Percentiles rank a stretch among this genome's conserved stretches.
Evolutionary conservation across 2,888 invertebrate genomes (phyloP).

Genomic region (Phytoseiulus persimilis): DNA sequence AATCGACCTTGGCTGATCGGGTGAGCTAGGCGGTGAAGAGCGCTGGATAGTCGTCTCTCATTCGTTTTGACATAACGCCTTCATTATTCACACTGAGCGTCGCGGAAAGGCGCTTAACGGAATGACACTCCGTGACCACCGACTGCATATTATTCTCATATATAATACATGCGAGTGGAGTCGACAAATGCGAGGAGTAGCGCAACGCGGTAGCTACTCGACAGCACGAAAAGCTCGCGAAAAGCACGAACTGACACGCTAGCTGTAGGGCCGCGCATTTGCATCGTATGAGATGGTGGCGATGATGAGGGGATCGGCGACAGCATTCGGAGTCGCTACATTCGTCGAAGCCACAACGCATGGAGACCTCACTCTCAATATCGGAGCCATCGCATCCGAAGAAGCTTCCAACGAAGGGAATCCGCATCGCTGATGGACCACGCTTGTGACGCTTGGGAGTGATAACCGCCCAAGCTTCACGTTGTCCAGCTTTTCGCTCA

Average conservation of each 20-base stretch:
- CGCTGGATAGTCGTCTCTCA: background rate
- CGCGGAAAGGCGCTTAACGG: background rate
- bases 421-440: too few species aligned
- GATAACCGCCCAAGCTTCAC: background rate
- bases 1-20: background rate
- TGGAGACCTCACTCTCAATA: too few species aligned
- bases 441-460: background rate
- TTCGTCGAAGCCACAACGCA: too few species aligned
- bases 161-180: background rate
- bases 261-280: too few species aligned
- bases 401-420: too few species aligned
- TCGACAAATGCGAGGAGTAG: background rate
- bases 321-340: too few species aligned
- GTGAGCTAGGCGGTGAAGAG: background rate
- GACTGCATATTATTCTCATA: background rate
- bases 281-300: too few species aligned
- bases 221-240: background rate
- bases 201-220: background rate
- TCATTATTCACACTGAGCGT: background rate
- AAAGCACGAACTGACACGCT: background rate
- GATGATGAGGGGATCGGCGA: too few species aligned
- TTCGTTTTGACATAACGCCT: background rate
- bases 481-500: background rate
- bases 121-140: background rate
- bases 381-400: too few species aligned